Conservation (phyloP, 2,113 vertebrate genomes). For the Vanacampus margaritifer region DNA sequence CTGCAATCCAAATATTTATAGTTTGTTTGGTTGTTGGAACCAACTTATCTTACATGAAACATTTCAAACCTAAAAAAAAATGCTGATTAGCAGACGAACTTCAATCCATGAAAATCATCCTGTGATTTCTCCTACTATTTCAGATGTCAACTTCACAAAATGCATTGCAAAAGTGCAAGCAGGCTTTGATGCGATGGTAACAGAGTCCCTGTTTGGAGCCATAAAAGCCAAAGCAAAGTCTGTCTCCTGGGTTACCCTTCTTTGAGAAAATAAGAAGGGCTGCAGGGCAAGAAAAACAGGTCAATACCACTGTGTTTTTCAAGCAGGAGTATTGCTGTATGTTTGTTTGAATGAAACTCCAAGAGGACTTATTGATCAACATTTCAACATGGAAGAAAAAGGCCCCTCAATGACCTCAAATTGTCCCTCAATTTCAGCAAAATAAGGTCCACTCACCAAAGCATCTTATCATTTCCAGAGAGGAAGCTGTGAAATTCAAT, state of each 20-base stretch:
- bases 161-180: slow-evolving; percentile 5
- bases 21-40: background rate
- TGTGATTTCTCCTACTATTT: slow-evolving; percentile 3
- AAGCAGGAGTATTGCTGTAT: slow-evolving; percentile 65
- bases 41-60: background rate
- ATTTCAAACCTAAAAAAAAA: slow-evolving; percentile 13
- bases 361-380: slow-evolving; percentile 67
- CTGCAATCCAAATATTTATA: background rate
- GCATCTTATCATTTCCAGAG: slow-evolving; percentile 16
- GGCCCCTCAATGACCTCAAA: slow-evolving; percentile 56
- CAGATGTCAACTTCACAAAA: slow-evolving; percentile 29
- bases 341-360: slow-evolving; percentile 69
- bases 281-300: slow-evolving; percentile 63
- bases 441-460: slow-evolving; percentile 57
- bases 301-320: slow-evolving; percentile 70
- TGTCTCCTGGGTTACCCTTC: slow-evolving; percentile 47
- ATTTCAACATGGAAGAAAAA: slow-evolving; percentile 58
- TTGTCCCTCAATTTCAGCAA: slow-evolving; percentile 68
- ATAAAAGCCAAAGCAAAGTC: slow-evolving; percentile 42
- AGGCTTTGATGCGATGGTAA: slow-evolving; percentile 26
- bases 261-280: slow-evolving; percentile 63
- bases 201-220: slow-evolving; percentile 21
- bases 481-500: slow-evolving; percentile 13
- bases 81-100: slow-evolving; percentile 1
- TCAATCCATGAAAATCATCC: slow-evolving; percentile 5